These are phyloP conservation scores for Piezodorus guildinii DNA, from an alignment of 1,140 invertebrate genomes.

Conservation along the genomic window DNA sequence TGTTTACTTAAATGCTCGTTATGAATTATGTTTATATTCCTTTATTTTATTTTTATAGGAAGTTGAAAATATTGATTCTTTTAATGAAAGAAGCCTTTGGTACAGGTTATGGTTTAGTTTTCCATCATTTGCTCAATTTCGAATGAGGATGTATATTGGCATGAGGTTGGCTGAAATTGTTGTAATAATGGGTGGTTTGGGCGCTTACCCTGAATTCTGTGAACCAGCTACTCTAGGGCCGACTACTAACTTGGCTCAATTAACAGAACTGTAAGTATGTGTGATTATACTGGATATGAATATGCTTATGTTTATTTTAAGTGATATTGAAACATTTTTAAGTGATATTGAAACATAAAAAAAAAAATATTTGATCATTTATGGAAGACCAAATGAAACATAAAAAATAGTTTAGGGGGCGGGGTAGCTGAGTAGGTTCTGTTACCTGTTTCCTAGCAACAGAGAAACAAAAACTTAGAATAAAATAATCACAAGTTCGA, in stretches of 20 bases:
- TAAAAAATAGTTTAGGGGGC: too few species aligned
- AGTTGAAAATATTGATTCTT: conserved; percentile 52
- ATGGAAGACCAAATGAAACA: too few species aligned
- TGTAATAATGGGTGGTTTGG: conserved; percentile 80
- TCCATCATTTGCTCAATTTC: conserved; percentile 75
- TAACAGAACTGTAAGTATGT: conserved; percentile 6
- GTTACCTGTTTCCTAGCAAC: too few species aligned
- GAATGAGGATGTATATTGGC: conserved; percentile 79
- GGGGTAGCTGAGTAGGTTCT: too few species aligned
- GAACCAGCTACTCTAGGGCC: conserved; percentile 73
- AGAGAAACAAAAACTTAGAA: too few species aligned
- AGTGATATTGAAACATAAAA: too few species aligned
- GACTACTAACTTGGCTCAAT: conserved; percentile 22
- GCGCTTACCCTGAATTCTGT: conserved; percentile 69
- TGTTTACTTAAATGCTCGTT: neutral
- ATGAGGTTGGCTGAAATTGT: conserved; percentile 82
- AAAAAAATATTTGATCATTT: too few species aligned
- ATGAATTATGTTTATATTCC: neutral
- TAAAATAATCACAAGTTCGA: too few species aligned
- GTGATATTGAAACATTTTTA: too few species aligned
- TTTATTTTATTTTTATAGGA: conserved; percentile 46
- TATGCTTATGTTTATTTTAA: neutral
- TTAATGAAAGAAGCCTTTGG: conserved; percentile 47
- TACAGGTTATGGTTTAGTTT: conserved; percentile 77
- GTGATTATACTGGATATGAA: neutral